phyloP scores from a whole-genome alignment of 1,140 invertebrate genomes.

The Diorhabda carinulata region DNA sequence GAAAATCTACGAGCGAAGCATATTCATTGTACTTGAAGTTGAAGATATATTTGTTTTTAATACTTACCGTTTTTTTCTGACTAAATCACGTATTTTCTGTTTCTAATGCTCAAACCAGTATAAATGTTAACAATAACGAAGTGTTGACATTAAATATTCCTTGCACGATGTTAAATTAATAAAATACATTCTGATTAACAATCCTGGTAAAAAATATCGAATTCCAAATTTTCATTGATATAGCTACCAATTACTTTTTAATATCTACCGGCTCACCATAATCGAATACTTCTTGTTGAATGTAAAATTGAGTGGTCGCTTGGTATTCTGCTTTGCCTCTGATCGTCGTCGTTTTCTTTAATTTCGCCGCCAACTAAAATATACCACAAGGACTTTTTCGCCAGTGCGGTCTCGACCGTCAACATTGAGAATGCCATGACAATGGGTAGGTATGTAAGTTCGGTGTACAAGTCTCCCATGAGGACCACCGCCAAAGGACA shows the following conservation, averaged over 20 bases:
- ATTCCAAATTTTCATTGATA: not conserved
- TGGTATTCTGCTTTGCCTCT: not conserved
- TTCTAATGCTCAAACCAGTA: too few relatives aligned
- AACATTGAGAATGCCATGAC: slow-evolving; percentile 6
- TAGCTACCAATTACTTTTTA: slow-evolving; percentile 8
- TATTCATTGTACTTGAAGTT: too few relatives aligned
- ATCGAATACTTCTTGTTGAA: not conserved
- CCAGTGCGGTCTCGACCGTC: slow-evolving; percentile 15
- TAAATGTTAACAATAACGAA: too few relatives aligned
- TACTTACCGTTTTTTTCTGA: too few relatives aligned
- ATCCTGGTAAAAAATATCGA: too few relatives aligned
- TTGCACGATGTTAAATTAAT: too few relatives aligned
- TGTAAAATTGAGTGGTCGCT: not conserved
- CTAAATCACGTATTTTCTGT: too few relatives aligned
- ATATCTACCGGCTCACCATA: not conserved
- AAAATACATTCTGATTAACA: too few relatives aligned
- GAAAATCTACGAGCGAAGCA: too few relatives aligned
- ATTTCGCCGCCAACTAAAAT: slow-evolving; percentile 8
- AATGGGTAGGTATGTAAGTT: slow-evolving; percentile 7
- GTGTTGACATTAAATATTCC: too few relatives aligned
- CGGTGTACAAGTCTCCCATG: slow-evolving; percentile 6
- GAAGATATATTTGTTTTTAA: too few relatives aligned
- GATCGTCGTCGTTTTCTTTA: not conserved
- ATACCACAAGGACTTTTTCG: slow-evolving; percentile 8
- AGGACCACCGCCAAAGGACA: slow-evolving; percentile 17